These are phyloP conservation scores for Sisyra terminalis DNA, from an alignment of 2,888 invertebrate species.

Conservation along the genomic window DNA sequence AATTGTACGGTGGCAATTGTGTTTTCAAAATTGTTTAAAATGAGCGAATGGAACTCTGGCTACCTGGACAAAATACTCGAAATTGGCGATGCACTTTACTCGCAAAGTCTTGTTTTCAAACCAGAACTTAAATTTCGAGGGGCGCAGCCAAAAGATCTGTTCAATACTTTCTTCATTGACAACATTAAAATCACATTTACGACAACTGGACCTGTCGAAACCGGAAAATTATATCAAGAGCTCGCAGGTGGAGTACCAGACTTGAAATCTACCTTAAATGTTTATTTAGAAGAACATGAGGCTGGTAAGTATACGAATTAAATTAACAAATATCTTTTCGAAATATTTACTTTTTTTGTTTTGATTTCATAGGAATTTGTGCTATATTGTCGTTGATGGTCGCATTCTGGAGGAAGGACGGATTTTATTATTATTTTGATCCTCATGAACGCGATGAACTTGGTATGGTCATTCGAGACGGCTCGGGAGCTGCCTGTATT, in stretches of 20 bases:
- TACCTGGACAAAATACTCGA: conserved; percentile 41
- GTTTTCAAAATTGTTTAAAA: conserved; percentile 37
- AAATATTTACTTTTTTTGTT: neutral
- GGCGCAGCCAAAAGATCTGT: conserved; percentile 18
- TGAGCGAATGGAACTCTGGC: conserved; percentile 35
- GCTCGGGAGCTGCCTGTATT: conserved; percentile 1
- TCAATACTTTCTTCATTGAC: conserved; percentile 20
- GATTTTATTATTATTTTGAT: conserved; percentile 22
- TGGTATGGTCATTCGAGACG: conserved; percentile 13
- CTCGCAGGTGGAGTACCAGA: conserved; percentile 18
- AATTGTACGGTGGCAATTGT: conserved; percentile 40
- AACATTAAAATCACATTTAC: conserved; percentile 10
- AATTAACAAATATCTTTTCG: too few relatives aligned
- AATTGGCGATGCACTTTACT: conserved; percentile 44
- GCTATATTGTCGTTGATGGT: conserved; percentile 15
- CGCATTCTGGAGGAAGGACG: conserved; percentile 21
- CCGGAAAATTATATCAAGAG: neutral
- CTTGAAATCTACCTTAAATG: conserved; percentile 20
- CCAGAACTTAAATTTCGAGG: conserved; percentile 11
- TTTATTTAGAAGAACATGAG: conserved; percentile 22
- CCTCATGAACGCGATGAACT: conserved; percentile 21
- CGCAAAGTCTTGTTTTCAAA: conserved; percentile 16
- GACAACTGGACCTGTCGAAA: conserved; percentile 1
- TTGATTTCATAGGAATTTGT: neutral
- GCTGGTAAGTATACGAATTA: too few relatives aligned